A percentile compares a stretch with the other conserved stretches of the same genome.
Evolutionary conservation across 2,888 invertebrate species (phyloP).

Genomic region (Crematogaster levior): DNA sequence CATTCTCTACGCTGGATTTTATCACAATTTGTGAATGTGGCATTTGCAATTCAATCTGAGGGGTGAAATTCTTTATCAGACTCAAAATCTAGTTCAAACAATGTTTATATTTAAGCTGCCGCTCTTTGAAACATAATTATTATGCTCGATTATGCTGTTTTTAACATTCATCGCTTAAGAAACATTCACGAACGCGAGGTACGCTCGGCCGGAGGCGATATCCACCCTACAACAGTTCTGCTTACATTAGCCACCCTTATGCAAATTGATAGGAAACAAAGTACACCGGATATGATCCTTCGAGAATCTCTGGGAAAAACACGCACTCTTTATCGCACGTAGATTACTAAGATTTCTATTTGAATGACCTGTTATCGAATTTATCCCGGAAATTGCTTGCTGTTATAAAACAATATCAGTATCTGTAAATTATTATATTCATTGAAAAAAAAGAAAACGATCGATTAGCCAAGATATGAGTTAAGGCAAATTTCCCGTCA

Average conservation of each 20-base stretch:
- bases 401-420: neutral
- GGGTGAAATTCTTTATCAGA: neutral
- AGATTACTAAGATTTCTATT: conserved; percentile 16
- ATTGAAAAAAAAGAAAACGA: neutral
- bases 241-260: conserved; percentile 77
- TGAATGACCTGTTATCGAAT: neutral
- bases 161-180: conserved; percentile 68
- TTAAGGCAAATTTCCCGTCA: conserved; percentile 21
- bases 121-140: conserved; percentile 65
- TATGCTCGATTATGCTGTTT: conserved; percentile 71
- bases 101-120: conserved; percentile 39
- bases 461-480: neutral
- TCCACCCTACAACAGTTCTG: conserved; percentile 67
- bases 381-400: neutral
- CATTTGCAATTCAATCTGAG: conserved; percentile 29
- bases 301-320: conserved; percentile 55
- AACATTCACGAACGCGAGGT: conserved; percentile 67
- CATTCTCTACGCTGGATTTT: neutral
- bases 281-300: conserved; percentile 69
- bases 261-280: conserved; percentile 77
- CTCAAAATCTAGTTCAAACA: conserved; percentile 13
- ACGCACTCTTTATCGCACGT: conserved; percentile 19
- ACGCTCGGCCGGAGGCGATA: conserved; percentile 63
- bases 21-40: neutral
- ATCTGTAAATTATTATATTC: neutral